Evolutionary conservation across 2,113 vertebrate species (phyloP).

Genomic region (Esox niger): DNA sequence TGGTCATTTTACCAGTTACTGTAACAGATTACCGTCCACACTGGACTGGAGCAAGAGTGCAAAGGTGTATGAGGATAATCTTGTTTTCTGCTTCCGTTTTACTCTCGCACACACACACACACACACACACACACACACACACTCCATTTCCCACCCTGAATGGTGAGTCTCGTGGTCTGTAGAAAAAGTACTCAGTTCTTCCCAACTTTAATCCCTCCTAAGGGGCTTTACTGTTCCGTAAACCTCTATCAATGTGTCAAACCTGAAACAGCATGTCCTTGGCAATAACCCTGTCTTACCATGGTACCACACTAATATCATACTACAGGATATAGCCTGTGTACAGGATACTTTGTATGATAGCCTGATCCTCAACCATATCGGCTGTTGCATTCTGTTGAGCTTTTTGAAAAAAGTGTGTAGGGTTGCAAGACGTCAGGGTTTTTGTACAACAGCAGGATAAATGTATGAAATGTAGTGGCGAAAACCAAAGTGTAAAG

Average conservation of each 20-base stretch:
- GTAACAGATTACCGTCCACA: conserved; percentile 24
- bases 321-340: not conserved
- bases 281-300: conserved; percentile 43
- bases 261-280: conserved; percentile 36
- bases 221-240: conserved; percentile 58
- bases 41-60: conserved; percentile 34
- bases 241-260: conserved; percentile 33
- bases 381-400: too few relatives aligned
- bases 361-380: too few relatives aligned
- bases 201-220: conserved; percentile 66
- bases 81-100: conserved; percentile 58
- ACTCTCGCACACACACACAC: conserved; percentile 6
- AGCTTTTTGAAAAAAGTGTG: too few relatives aligned
- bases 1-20: conserved; percentile 26
- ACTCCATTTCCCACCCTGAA: conserved; percentile 17
- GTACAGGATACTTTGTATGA: too few relatives aligned
- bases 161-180: conserved; percentile 43
- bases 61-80: conserved; percentile 54
- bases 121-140: conserved; percentile 29
- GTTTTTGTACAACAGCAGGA: not conserved
- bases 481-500: conserved; percentile 9
- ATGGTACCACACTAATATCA: conserved; percentile 12
- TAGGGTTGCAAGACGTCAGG: too few relatives aligned
- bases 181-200: conserved; percentile 19
- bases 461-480: conserved; percentile 1